Percentiles rank a stretch among this genome's conserved stretches.
phyloP scores from a whole-genome alignment of 1,140 invertebrate species.

The Eriocheir sinensis region DNA sequence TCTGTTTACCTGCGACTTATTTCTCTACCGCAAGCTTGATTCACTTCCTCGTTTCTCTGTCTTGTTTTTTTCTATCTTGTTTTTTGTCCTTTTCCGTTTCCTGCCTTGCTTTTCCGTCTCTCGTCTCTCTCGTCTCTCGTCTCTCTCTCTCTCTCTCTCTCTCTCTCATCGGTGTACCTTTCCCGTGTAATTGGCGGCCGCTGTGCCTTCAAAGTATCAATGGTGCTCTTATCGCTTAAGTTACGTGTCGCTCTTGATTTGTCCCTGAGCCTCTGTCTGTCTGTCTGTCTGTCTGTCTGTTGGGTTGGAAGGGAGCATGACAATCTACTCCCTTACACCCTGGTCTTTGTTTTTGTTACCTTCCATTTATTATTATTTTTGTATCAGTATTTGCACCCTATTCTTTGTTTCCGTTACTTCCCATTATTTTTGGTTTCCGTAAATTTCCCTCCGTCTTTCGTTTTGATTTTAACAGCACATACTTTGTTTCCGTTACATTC shows the following conservation, averaged over 20 bases:
- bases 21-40: no score
- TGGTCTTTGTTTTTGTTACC: no score
- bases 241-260: neutral
- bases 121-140: slow-evolving; percentile 7
- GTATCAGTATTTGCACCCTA: neutral
- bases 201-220: slow-evolving; percentile 52
- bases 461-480: no score
- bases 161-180: neutral
- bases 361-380: neutral
- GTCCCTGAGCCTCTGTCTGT: neutral
- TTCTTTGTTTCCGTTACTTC: neutral
- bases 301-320: neutral
- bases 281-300: neutral
- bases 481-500: no score
- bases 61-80: neutral
- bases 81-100: neutral
- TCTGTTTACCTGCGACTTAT: no score
- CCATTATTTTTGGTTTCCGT: neutral
- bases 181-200: slow-evolving; percentile 45
- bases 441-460: no score
- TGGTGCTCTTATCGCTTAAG: slow-evolving; percentile 58
- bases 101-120: neutral
- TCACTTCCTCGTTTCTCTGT: neutral
- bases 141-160: neutral
- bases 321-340: neutral